Base-by-base conservation (phyloP, 2,113 vertebrate species). In the Amazona guildingii region DNA sequence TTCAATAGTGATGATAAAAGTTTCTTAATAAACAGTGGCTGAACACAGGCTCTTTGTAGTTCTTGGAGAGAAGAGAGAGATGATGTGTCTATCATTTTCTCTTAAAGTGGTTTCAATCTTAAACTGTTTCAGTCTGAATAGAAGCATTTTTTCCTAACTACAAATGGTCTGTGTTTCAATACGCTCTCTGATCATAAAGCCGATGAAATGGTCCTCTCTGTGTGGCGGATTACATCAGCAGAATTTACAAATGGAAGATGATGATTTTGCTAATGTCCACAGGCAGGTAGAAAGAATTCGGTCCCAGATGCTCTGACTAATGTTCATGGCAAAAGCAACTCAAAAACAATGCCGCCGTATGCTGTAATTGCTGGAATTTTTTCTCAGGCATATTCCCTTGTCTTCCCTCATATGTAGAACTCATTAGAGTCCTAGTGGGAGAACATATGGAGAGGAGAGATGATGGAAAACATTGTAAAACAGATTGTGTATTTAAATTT, bases 381-480 rank as follows among this genome's bases (percentile, higher is more conserved):
- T 96, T 96, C 94, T 97, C 95, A 93, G 97, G 92, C 88, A 96
- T 94, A 96, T 93, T 97, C 92, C 92, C 92, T 94, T 96, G 96
- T 97, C 96, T 97, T 97, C 88, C 95, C 93, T 98, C 97, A 94
- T 95, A 92, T 59, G 92, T 87, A 96, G 87, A 97, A 92, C 95
- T 98, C 97, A 98, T 98, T 98, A 98, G 96, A 96, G 96, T 98
- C 96, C 97, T 97, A 97, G 95, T 96, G 96, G 94, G 97, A 97
- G 91, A 97, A 94, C 97, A 98, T 97, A 98, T 96, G 98, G 97
- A 96, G 91, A 77, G 44, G 55, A 95, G 94, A 96, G 85, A 96
- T 96, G 95, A 95, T 95, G 57, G 96, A 95, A 97, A 97, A 96
- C 73, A 63, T 86, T 96, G 57, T 86, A 74, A 94, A 92, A 92